Conservation (phyloP, 2,888 invertebrate genomes). For the Synergus laeviventris region DNA sequence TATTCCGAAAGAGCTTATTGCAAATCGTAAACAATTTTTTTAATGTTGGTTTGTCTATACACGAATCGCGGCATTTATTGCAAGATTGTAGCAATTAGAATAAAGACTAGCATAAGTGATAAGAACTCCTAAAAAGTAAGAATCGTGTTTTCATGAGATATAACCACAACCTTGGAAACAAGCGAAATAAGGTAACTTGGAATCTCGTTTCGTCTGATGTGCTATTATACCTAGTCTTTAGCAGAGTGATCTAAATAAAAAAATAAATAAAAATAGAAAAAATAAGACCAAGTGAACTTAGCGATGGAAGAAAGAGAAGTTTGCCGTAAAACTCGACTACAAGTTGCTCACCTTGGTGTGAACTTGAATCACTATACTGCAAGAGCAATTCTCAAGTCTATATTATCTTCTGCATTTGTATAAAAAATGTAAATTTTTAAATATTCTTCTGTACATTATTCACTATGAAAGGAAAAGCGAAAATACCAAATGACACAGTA, state of each 20-base stretch:
- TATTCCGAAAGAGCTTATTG: neutral
- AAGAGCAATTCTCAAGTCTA: neutral
- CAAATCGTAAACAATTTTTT: neutral
- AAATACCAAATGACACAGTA: neutral
- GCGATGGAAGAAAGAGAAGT: conserved; percentile 48
- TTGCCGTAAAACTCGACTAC: conserved; percentile 26
- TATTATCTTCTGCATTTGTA: conserved; percentile 27
- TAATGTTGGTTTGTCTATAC: neutral
- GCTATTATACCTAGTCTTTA: neutral
- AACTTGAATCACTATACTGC: conserved; percentile 55
- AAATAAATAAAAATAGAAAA: conserved; percentile 39
- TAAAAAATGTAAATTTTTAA: neutral
- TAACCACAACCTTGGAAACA: conserved; percentile 8
- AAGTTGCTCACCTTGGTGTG: conserved; percentile 55
- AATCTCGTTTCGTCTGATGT: neutral
- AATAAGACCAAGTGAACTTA: conserved; percentile 46
- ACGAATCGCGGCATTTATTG: neutral
- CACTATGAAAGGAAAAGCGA: neutral
- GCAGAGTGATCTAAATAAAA: conserved; percentile 9
- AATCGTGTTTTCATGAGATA: neutral
- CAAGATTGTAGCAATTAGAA: neutral
- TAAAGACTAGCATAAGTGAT: conserved; percentile 3
- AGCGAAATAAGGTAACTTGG: neutral
- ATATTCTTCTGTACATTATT: neutral
- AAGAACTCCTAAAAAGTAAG: neutral